A percentile compares a stretch with the other conserved stretches of the same genome.
These are phyloP conservation scores for Drosophila dives DNA, from an alignment of 2,888 invertebrate genomes.

Conservation along the genomic window DNA sequence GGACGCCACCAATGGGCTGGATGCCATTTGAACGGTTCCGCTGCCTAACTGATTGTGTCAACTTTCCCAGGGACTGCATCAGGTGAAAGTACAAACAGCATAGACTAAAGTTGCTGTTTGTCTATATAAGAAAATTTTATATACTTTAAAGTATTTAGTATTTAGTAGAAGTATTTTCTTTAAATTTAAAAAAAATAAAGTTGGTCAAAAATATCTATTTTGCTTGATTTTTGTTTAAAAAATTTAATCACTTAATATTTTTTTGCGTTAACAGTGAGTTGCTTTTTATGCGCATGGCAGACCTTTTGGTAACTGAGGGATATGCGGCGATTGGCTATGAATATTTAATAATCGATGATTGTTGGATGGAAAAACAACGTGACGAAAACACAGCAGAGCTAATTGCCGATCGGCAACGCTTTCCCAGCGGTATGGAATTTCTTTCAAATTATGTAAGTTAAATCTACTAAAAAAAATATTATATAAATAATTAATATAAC, in stretches of 20 bases:
- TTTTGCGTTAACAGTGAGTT: constrained; percentile 86
- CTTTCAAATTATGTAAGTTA: constrained; percentile 89
- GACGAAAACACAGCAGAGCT: constrained; percentile 86
- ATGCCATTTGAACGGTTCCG: constrained; percentile 88
- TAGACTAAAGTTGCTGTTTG: background rate
- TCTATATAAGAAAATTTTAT: background rate
- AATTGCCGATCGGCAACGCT: constrained; percentile 88
- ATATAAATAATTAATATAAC: background rate
- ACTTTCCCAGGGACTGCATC: constrained; percentile 87
- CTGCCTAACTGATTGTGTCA: constrained; percentile 87
- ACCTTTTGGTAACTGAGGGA: constrained; percentile 88
- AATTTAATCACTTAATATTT: background rate
- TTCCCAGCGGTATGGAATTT: constrained; percentile 90
- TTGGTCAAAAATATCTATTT: background rate
- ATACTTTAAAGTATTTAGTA: no score
- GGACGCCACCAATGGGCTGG: constrained; percentile 90
- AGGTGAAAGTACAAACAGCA: constrained; percentile 83
- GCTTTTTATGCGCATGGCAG: constrained; percentile 87
- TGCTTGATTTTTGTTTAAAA: background rate
- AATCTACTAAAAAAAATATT: background rate
- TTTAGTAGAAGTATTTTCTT: background rate
- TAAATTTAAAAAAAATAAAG: background rate
- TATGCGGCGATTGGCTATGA: constrained; percentile 90
- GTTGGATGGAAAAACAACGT: constrained; percentile 89
- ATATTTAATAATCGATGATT: constrained; percentile 91